Percentiles rank a stretch among this genome's conserved stretches.
phyloP scores from a whole-genome alignment of 2,888 invertebrate species.

The Drosophila affinis region DNA sequence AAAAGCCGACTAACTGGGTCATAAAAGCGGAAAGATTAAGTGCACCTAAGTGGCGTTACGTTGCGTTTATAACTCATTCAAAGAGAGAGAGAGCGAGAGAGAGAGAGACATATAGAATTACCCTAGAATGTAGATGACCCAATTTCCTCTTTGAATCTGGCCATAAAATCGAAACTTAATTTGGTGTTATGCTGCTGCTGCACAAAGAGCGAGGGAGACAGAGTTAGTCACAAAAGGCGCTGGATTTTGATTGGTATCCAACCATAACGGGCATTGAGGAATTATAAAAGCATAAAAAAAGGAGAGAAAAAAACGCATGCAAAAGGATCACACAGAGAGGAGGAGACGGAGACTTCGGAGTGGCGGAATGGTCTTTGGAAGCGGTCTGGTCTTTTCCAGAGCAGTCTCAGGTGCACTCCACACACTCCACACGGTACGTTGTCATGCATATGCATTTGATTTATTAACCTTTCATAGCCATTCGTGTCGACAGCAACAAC shows the following conservation, averaged over 20 bases:
- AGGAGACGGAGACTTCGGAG: background rate
- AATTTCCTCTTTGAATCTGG: slow-evolving; percentile 48
- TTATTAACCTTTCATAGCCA: slow-evolving; percentile 80
- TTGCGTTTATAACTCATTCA: slow-evolving; percentile 55
- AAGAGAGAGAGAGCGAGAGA: slow-evolving; percentile 18
- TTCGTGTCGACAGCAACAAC: slow-evolving; percentile 75
- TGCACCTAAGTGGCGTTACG: slow-evolving; percentile 33
- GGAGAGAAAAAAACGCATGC: slow-evolving; percentile 24
- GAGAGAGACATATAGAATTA: slow-evolving; percentile 25
- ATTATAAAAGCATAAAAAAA: slow-evolving; percentile 73
- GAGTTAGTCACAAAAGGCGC: slow-evolving; percentile 60
- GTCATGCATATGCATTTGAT: slow-evolving; percentile 78
- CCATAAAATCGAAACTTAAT: slow-evolving; percentile 64
- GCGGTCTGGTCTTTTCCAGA: background rate
- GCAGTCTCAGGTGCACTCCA: slow-evolving; percentile 64
- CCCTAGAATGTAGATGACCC: slow-evolving; percentile 53
- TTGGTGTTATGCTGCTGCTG: slow-evolving; percentile 69
- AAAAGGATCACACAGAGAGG: slow-evolving; percentile 26
- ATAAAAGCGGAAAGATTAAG: slow-evolving; percentile 61
- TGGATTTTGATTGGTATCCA: slow-evolving; percentile 56
- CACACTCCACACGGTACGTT: slow-evolving; percentile 16
- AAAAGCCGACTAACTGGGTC: slow-evolving; percentile 63
- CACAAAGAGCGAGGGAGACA: background rate
- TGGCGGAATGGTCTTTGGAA: background rate
- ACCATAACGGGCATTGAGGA: slow-evolving; percentile 74